phyloP scores from a whole-genome alignment of 2,888 invertebrate species.

The Euproctis similis region DNA sequence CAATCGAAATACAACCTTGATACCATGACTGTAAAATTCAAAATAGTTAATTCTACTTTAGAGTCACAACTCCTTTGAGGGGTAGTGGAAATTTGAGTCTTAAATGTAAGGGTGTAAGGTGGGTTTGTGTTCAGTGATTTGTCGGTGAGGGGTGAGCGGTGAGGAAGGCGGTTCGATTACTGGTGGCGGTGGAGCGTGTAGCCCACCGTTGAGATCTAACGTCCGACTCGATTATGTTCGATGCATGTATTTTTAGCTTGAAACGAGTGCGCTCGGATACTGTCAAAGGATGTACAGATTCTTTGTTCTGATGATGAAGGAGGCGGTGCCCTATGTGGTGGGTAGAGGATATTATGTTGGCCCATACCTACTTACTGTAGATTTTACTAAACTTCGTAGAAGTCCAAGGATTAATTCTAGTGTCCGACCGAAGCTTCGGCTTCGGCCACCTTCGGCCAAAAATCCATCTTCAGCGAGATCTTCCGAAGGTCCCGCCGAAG shows the following conservation, averaged over 20 bases:
- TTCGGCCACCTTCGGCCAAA: too few species aligned
- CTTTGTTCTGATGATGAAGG: conserved; percentile 9
- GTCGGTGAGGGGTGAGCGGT: conserved; percentile 20
- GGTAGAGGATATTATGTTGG: conserved; percentile 2
- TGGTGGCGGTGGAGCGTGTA: conserved; percentile 55
- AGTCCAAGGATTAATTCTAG: too few species aligned
- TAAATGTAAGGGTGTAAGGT: too few species aligned
- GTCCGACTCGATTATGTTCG: conserved; percentile 22
- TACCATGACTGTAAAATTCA: conserved; percentile 3
- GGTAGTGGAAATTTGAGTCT: too few species aligned
- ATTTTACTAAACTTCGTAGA: too few species aligned
- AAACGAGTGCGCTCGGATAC: conserved; percentile 1
- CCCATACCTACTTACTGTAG: too few species aligned
- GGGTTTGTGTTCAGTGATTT: conserved; percentile 9
- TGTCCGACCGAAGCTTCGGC: too few species aligned
- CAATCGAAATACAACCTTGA: conserved; percentile 16
- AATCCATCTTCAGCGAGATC: too few species aligned
- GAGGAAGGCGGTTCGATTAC: conserved; percentile 60
- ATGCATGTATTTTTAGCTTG: conserved; percentile 9
- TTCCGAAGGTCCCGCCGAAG: too few species aligned
- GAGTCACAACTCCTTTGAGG: conserved; percentile 6
- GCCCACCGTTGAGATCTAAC: conserved; percentile 70
- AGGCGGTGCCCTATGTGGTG: conserved; percentile 6
- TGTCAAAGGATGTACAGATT: conserved; percentile 7
- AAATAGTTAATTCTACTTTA: conserved; percentile 7